Conservation (phyloP, 1,140 invertebrate species). For the Manduca sexta region DNA sequence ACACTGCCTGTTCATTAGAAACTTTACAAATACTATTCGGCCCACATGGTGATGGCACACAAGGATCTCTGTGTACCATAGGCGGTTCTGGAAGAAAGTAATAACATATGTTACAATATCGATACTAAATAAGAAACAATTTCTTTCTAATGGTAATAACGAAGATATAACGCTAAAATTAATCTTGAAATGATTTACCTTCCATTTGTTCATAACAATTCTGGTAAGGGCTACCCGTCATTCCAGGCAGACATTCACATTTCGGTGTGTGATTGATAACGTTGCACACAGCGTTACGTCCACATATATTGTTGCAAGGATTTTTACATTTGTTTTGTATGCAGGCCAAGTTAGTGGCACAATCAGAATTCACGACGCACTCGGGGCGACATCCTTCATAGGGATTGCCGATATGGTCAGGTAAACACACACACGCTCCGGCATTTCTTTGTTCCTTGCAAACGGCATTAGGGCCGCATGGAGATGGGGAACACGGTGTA, state of each 20-base stretch:
- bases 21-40: slow-evolving; percentile 81
- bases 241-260: slow-evolving; percentile 74
- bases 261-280: slow-evolving; percentile 74
- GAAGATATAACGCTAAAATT: too few relatives aligned
- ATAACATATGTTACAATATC: slow-evolving; percentile 23
- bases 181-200: too few relatives aligned
- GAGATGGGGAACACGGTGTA: slow-evolving; percentile 78
- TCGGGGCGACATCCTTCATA: slow-evolving; percentile 79
- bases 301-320: slow-evolving; percentile 80
- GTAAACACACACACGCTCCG: slow-evolving; percentile 77
- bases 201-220: slow-evolving; percentile 37
- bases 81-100: slow-evolving; percentile 8
- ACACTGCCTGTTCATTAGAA: slow-evolving; percentile 79
- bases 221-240: slow-evolving; percentile 76
- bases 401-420: slow-evolving; percentile 78
- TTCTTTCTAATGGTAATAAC: too few relatives aligned
- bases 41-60: slow-evolving; percentile 85
- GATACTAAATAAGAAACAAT: slow-evolving; percentile 1
- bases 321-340: slow-evolving; percentile 78
- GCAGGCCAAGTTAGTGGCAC: slow-evolving; percentile 75
- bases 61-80: slow-evolving; percentile 73
- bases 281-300: slow-evolving; percentile 76
- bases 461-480: slow-evolving; percentile 80
- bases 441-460: slow-evolving; percentile 76
- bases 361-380: slow-evolving; percentile 77